Evolutionary conservation across 2,113 vertebrate genomes (phyloP).

Genomic region (Gymnobelideus leadbeateri): DNA sequence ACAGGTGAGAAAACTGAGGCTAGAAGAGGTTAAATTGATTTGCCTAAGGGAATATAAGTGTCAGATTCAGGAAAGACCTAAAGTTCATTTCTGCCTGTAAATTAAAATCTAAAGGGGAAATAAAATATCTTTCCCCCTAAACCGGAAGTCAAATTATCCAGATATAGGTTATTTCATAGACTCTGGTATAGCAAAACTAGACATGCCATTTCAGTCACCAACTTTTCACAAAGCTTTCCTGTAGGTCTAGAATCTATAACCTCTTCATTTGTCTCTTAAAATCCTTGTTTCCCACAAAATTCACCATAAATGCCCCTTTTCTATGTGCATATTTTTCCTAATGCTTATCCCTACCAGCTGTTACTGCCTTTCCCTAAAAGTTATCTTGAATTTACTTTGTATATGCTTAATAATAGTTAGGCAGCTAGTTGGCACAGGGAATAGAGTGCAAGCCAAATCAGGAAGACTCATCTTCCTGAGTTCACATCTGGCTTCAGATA

Average conservation of each 20-base stretch:
- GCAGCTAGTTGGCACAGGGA: not conserved
- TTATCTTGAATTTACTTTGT: not conserved
- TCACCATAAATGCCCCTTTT: not conserved
- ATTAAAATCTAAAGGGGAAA: not conserved
- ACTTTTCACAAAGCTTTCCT: not conserved
- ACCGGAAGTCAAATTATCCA: not conserved
- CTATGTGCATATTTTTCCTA: not conserved
- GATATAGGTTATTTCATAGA: not conserved
- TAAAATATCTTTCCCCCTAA: too few relatives aligned
- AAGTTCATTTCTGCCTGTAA: not conserved
- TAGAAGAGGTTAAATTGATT: not conserved
- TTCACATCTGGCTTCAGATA: not conserved
- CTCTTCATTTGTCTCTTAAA: not conserved
- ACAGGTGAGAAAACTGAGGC: not conserved
- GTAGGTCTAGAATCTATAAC: too few relatives aligned
- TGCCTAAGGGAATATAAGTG: not conserved
- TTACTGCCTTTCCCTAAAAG: not conserved
- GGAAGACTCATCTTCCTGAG: not conserved
- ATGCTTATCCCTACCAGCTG: not conserved
- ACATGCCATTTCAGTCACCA: not conserved
- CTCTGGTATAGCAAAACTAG: not conserved
- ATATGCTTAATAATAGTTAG: not conserved
- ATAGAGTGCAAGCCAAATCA: not conserved
- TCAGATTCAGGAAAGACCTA: not conserved
- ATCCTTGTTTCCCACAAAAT: not conserved